Evolutionary conservation across 2,888 invertebrate species (phyloP).

Genomic region (Hypsopygia costalis): DNA sequence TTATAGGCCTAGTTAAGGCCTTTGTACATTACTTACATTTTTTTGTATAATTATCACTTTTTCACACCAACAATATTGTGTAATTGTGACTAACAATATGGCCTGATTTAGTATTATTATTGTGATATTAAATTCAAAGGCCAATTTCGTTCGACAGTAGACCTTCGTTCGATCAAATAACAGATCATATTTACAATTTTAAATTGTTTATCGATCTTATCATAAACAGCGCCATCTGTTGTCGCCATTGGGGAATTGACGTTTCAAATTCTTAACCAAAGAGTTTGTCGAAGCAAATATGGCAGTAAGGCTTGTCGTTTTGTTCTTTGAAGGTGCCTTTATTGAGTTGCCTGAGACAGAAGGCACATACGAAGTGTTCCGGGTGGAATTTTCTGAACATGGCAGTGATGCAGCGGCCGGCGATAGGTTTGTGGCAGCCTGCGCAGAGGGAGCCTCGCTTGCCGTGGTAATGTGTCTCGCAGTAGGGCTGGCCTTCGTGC

Average conservation of each 20-base stretch:
- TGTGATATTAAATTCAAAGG: no score
- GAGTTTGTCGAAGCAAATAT: conserved; percentile 97
- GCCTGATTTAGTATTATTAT: no score
- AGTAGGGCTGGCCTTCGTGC: conserved; percentile 98
- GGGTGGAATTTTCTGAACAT: conserved; percentile 99
- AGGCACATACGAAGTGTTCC: conserved; percentile 99
- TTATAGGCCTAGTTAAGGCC: not conserved
- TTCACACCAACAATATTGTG: no score
- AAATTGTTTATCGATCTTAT: not conserved
- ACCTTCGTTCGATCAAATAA: not conserved
- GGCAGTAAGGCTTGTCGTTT: conserved; percentile 99
- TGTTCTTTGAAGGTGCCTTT: conserved; percentile 99
- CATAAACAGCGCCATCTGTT: conserved; percentile 23
- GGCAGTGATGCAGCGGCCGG: conserved; percentile 98
- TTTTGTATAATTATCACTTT: no score
- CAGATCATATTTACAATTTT: conserved; percentile 1
- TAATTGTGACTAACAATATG: no score
- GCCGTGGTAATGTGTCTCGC: conserved; percentile 99
- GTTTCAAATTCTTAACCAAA: conserved; percentile 84
- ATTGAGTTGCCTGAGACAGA: conserved; percentile 98
- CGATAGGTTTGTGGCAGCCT: conserved; percentile 98
- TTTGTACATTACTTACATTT: not conserved
- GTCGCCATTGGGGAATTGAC: not conserved
- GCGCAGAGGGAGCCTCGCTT: conserved; percentile 98
- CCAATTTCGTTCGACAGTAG: not conserved